These are phyloP conservation scores for Colletes latitarsis DNA, from an alignment of 1,140 invertebrate genomes.

Conservation along the genomic window DNA sequence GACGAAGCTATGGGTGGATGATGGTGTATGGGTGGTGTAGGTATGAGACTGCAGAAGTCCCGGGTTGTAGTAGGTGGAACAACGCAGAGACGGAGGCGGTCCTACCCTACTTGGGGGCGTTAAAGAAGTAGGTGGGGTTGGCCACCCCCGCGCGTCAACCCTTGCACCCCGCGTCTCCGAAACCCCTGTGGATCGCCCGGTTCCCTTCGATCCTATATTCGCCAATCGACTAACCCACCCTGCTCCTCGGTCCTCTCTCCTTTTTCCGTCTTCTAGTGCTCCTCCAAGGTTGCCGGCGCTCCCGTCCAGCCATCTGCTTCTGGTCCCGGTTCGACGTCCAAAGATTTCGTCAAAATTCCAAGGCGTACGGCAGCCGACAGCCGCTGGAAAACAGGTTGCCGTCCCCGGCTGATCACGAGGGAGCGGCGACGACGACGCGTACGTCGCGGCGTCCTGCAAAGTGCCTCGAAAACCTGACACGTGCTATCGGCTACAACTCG, in stretches of 20 bases:
- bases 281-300: constrained; percentile 52
- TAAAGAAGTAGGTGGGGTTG: constrained; percentile 78
- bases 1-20: constrained; percentile 45
- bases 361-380: not conserved
- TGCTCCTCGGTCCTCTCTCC: constrained; percentile 41
- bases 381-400: constrained; percentile 10
- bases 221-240: constrained; percentile 71
- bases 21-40: constrained; percentile 52
- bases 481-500: not conserved
- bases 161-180: constrained; percentile 69
- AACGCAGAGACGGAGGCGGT: constrained; percentile 78
- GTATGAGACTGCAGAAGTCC: constrained; percentile 73
- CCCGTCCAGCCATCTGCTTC: constrained; percentile 65
- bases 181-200: constrained; percentile 64
- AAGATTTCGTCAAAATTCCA: constrained; percentile 63
- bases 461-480: constrained; percentile 9
- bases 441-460: not conserved
- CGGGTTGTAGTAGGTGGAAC: constrained; percentile 79
- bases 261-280: constrained; percentile 24
- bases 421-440: constrained; percentile 8
- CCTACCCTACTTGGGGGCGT: constrained; percentile 79
- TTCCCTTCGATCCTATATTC: constrained; percentile 76
- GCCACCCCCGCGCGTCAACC: constrained; percentile 75
- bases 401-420: not conserved
- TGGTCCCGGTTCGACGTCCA: constrained; percentile 14